A percentile compares a stretch with the other conserved stretches of the same genome.
phyloP scores from a whole-genome alignment of 2,113 vertebrate species.

The Brachyhypopomus occidentalis region DNA sequence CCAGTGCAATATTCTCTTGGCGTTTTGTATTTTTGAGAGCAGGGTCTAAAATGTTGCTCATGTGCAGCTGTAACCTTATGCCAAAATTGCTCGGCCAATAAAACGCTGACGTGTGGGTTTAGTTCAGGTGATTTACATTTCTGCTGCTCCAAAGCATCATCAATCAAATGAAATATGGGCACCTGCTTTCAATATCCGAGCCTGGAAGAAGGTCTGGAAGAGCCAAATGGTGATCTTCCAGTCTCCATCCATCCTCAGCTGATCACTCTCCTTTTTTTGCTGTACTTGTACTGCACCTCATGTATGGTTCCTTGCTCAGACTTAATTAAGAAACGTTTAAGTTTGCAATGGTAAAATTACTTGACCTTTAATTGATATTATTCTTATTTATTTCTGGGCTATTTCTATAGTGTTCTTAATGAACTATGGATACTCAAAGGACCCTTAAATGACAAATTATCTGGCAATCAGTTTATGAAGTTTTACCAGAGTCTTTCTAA shows the following conservation, averaged over 20 bases:
- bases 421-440: conserved; percentile 1
- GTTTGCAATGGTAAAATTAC: too few species aligned
- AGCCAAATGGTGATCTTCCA: background rate
- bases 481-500: background rate
- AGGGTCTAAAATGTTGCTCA: background rate
- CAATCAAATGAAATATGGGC: background rate
- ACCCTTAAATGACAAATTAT: conserved; percentile 5
- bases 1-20: background rate
- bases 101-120: conserved; percentile 1
- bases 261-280: background rate
- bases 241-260: background rate
- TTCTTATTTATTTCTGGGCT: background rate
- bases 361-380: background rate
- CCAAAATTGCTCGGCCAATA: background rate
- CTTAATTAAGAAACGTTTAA: background rate
- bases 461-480: background rate
- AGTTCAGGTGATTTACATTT: background rate
- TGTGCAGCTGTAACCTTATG: background rate
- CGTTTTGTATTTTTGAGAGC: background rate
- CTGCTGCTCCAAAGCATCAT: background rate
- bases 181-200: background rate
- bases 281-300: background rate
- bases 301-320: background rate
- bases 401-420: background rate
- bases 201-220: background rate